Base-by-base conservation (phyloP, 2,797 vertebrate species). In the Melanotaenia pygmaea region DNA sequence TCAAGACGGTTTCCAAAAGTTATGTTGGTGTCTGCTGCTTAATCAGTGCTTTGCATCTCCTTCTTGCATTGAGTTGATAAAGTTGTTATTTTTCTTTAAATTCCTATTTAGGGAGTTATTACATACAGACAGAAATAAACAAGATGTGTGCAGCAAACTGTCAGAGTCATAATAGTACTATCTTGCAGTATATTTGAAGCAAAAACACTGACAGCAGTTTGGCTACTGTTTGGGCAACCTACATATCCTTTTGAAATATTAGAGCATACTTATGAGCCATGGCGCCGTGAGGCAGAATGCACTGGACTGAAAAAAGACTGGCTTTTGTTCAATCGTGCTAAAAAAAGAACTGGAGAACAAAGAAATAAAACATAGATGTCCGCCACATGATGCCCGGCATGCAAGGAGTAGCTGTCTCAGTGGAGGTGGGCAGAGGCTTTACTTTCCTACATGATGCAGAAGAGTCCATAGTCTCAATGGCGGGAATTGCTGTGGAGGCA, bases 321-420 rank as follows among this genome's bases (percentile, higher is more conserved):
- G 78, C 77, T 89, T 91, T 89, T 92, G 83, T 92, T 86, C 72
- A 68, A 12, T 54, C 3, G 2, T 40, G 85, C 84, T 87, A 90
- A 90, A 91, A 93, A 86, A 67, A 77, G 87, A 85, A 77, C 37
- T 6, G 59, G 14, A 70, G 76, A 86, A 87, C 77, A 83, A 87
- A 90, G 72, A 70, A 72, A 83, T 80, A 74, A 87, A 88, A 85
- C 86, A 87, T 80, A 84, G 72, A 89, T 87, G 84, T 75, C 77
- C 59, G 76, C 79, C 67, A 87, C 77, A 86, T 74, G 83, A 87
- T 67, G 70, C 74, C 20, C 59, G 65, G 64, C 72, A 73, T 83
- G 43, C 26, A 32, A 85, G 76, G 70, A 74, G 81, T 66, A 26
- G 73, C 67, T 45, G 80, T 75, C 87, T 89, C 86, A 20, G 67